A percentile compares a stretch with the other conserved stretches of the same genome.
Conservation (phyloP, 1,140 invertebrate species). For the Cyrtorhinus lividipennis region DNA sequence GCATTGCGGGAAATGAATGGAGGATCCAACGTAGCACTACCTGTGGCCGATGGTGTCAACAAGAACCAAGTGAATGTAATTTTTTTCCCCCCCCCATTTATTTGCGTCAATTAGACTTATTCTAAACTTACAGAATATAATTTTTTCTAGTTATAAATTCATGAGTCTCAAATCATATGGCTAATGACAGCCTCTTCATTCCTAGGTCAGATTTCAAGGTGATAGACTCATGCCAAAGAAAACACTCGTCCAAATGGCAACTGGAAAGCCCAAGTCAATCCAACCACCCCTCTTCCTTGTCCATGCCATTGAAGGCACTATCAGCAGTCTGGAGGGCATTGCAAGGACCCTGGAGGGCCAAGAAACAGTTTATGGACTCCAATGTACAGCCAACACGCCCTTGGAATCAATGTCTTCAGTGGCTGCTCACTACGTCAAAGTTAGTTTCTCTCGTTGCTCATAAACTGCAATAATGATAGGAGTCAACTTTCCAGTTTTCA, state of each 20-base stretch:
- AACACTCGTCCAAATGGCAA: constrained; percentile 42
- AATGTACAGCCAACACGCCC: constrained; percentile 66
- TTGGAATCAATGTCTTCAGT: constrained; percentile 53
- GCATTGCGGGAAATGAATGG: constrained; percentile 47
- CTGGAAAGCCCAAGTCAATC: constrained; percentile 32
- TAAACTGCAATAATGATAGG: not conserved
- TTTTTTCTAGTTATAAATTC: constrained; percentile 32
- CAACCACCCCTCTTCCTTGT: constrained; percentile 51
- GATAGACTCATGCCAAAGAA: constrained; percentile 47
- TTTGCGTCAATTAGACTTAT: not conserved
- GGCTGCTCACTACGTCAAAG: constrained; percentile 61
- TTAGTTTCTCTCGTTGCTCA: not conserved
- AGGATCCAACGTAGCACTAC: not conserved
- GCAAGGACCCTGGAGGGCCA: constrained; percentile 46
- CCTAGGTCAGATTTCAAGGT: constrained; percentile 28
- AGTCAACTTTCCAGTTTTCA: not conserved
- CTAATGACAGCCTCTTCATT: not conserved
- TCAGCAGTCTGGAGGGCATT: constrained; percentile 49
- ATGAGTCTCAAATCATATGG: not conserved
- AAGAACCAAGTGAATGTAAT: not conserved
- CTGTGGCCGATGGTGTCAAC: not conserved
- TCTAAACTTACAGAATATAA: not conserved
- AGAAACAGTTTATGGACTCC: constrained; percentile 70
- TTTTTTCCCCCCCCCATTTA: not conserved
- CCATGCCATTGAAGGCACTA: constrained; percentile 85